Base-by-base conservation (phyloP, 2,113 vertebrate species). In the Zeus faber region DNA sequence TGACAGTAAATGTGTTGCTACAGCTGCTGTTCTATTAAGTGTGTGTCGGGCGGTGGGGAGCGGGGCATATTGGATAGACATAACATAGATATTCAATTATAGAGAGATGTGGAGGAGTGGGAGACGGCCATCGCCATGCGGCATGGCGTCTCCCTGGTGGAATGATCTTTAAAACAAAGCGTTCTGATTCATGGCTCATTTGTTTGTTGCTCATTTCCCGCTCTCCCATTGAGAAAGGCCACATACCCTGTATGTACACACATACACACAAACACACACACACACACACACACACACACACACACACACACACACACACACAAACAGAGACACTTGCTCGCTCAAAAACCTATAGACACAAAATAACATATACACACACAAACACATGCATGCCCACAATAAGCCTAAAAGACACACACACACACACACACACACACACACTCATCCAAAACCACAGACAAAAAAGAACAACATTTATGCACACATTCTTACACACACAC, bases 161-260 rank as follows among this genome's bases (percentile, higher is more conserved):
- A 39, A 16, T 58, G 47, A 3, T 2, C 45, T 21, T 16, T 21
- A 11, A 6, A 22, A n/a, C 14, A n/a, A 26, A 11, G 5, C 0
- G 13, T 33, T 40, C 56, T 40, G 45, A 58, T 26, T 49, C 45
- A 40, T 27, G 4, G 6, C 33, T 37, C n/a, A 46, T 50, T 47
- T 62, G 10, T 39, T 16, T 33, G 26, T 5, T 29, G 7, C 18
- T 10, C 27, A 29, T 41, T 46, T 9, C n/a, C 45, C 2, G 37
- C 16, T 26, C 3, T 18, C 16, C 2, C 27, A 13, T 22, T 21
- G 23, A 10, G 26, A 21, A 13, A 25, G 49, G 39, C 11, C 40
- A 20, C 40, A 20, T 16, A 17, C n/a, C 40, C 3, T 7, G 8
- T 33, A 17, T n/a, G 16, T 17, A 14, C 14, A 43, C 40, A n/a